phyloP scores from a whole-genome alignment of 2,888 invertebrate species.

The Tubulanus polymorphus region DNA sequence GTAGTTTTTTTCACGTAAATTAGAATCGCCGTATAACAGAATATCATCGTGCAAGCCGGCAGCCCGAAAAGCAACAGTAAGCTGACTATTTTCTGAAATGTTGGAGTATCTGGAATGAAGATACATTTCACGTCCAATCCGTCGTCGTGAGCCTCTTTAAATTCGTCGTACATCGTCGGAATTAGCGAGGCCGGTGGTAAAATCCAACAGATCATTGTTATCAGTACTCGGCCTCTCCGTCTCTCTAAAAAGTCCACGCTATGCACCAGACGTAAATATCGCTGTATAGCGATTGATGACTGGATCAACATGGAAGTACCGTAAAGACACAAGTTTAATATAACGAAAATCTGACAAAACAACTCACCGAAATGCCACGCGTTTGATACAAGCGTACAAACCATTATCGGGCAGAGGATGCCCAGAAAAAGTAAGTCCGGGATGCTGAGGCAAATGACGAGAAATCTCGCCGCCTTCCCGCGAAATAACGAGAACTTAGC shows the following conservation, averaged over 20 bases:
- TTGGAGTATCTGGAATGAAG: neutral
- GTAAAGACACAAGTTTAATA: neutral
- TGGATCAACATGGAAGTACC: neutral
- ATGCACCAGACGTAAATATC: neutral
- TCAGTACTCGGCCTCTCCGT: too few species aligned
- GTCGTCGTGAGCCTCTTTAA: neutral
- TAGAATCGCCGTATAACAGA: neutral
- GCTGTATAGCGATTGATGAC: neutral
- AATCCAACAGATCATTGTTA: neutral
- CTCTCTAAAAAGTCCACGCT: neutral
- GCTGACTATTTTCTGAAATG: constrained; percentile 4
- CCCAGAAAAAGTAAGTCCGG: neutral
- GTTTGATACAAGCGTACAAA: neutral
- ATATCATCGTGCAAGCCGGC: neutral
- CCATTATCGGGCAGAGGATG: neutral
- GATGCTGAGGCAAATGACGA: neutral
- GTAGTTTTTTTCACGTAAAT: neutral
- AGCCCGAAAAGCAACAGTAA: neutral
- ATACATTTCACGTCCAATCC: neutral
- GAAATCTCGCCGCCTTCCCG: neutral
- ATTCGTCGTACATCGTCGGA: constrained; percentile 1
- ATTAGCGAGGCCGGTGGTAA: constrained; percentile 1
- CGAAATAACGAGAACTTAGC: too few species aligned
- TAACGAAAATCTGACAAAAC: neutral
- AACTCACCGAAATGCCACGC: neutral